A percentile compares a stretch with the other conserved stretches of the same genome.
Conservation (phyloP, 2,113 vertebrate genomes). For the Xenopus tropicalis region DNA sequence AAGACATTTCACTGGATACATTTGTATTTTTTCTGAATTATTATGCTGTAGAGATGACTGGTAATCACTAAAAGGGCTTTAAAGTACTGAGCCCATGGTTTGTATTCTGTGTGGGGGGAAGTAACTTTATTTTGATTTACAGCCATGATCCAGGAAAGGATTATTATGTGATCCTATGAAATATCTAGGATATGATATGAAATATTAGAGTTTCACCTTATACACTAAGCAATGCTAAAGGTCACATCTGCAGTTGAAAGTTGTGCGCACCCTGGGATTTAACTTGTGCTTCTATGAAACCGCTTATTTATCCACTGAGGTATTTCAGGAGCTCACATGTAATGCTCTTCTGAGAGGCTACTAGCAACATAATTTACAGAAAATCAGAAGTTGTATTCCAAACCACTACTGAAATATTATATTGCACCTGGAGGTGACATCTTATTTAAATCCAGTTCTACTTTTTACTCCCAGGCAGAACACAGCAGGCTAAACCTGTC, state of each 20-base stretch:
- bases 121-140: constrained; percentile 11
- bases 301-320: constrained; percentile 7
- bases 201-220: constrained; percentile 13
- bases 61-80: constrained; percentile 2
- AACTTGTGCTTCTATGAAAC: neutral
- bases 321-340: constrained; percentile 1
- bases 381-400: neutral
- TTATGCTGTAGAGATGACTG: neutral
- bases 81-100: neutral
- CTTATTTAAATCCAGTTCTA: neutral
- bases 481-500: neutral
- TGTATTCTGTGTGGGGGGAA: constrained; percentile 1
- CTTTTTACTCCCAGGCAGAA: neutral
- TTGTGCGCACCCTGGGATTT: constrained; percentile 2
- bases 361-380: constrained; percentile 10
- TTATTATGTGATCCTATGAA: neutral
- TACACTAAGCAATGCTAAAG: neutral
- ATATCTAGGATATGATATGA: neutral
- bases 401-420: neutral
- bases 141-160: neutral
- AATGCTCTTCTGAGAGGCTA: constrained; percentile 1
- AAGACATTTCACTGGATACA: neutral
- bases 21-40: neutral
- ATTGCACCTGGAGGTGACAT: neutral
- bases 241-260: constrained; percentile 32